Evolutionary conservation across 2,113 vertebrate species (phyloP).

Genomic region (Pterocles gutturalis): DNA sequence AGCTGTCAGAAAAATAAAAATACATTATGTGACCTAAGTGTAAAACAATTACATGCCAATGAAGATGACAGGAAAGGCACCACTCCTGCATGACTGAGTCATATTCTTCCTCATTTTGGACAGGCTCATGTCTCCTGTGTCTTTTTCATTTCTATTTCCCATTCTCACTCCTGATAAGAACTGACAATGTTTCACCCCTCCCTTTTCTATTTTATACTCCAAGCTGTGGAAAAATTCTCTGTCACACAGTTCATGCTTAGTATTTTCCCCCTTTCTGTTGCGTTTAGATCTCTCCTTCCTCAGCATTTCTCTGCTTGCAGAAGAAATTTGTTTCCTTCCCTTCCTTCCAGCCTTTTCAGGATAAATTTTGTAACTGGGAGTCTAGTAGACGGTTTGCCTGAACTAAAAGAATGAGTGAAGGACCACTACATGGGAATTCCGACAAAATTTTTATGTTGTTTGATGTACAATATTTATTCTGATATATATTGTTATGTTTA

Average conservation of each 20-base stretch:
- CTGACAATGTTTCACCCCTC: background rate
- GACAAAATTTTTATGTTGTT: background rate
- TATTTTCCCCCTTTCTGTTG: background rate
- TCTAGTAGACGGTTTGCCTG: background rate
- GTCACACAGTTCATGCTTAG: background rate
- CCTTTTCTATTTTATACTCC: background rate
- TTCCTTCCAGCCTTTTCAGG: background rate
- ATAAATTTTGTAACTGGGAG: background rate
- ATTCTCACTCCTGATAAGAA: background rate
- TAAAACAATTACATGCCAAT: background rate
- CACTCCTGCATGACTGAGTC: background rate
- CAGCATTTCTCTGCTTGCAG: background rate
- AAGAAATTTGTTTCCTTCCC: background rate
- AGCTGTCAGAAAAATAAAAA: background rate
- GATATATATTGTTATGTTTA: background rate
- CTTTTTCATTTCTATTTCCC: background rate
- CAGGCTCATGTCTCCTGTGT: background rate
- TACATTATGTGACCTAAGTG: background rate
- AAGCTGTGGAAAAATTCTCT: background rate
- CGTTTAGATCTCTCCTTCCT: background rate
- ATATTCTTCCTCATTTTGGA: background rate
- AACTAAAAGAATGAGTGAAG: background rate
- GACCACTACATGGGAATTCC: background rate
- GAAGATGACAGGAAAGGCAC: background rate
- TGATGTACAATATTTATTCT: background rate